Percentiles rank a stretch among this genome's conserved stretches.
Conservation (phyloP, 2,113 vertebrate genomes). For the Dermatemys mawii region DNA sequence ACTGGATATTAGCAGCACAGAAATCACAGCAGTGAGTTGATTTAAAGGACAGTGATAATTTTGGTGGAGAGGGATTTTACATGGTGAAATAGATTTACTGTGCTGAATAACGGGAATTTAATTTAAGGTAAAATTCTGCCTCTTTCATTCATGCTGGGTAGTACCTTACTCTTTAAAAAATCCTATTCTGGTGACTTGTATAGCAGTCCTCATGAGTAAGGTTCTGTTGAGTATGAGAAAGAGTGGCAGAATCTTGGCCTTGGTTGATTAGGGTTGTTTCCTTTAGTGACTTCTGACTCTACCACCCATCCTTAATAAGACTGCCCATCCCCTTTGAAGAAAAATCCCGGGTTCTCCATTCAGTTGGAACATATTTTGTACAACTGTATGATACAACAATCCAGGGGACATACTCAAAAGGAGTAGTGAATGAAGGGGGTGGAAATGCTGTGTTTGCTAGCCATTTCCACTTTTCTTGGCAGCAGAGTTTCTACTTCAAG, state of each 20-base stretch:
- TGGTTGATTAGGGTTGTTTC: fast-evolving
- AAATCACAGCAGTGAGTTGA: background rate
- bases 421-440: background rate
- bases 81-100: fast-evolving
- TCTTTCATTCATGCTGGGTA: fast-evolving
- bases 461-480: constrained; percentile 3
- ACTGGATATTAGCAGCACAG: background rate
- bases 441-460: background rate
- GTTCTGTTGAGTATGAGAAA: fast-evolving
- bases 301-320: background rate
- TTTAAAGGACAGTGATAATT: fast-evolving
- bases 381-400: background rate
- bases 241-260: fast-evolving
- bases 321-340: background rate
- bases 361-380: background rate
- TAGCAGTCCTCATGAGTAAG: background rate
- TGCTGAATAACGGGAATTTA: fast-evolving
- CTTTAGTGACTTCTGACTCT: fast-evolving
- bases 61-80: background rate
- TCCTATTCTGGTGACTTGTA: background rate
- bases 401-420: background rate
- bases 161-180: fast-evolving
- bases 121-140: background rate
- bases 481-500: constrained; percentile 43
- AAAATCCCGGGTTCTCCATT: background rate